These are phyloP conservation scores for Xyrichtys novacula DNA, from an alignment of 2,797 vertebrate species.

Conservation along the genomic window DNA sequence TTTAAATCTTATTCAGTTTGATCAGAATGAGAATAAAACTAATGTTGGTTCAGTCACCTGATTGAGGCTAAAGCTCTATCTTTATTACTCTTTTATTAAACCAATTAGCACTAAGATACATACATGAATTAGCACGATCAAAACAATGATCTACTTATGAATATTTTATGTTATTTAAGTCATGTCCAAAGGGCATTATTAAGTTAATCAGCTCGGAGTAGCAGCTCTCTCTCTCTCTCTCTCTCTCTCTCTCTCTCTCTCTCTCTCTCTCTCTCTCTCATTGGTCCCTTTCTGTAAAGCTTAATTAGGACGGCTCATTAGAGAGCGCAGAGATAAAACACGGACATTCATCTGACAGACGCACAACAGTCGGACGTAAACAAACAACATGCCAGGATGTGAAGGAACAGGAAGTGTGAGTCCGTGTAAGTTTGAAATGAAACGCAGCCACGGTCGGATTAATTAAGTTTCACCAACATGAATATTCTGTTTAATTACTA, in stretches of 20 bases:
- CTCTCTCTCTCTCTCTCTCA: constrained; percentile 17
- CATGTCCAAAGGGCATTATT: constrained; percentile 33
- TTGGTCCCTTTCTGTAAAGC: constrained; percentile 31
- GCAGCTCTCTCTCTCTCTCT: constrained; percentile 17
- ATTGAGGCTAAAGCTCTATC: not conserved
- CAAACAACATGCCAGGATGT: constrained; percentile 34
- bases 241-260: constrained; percentile 20
- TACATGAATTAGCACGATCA: constrained; percentile 23
- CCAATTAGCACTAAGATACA: constrained; percentile 18
- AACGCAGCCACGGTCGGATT: too few relatives aligned
- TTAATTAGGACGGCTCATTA: constrained; percentile 61
- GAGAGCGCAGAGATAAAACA: constrained; percentile 53
- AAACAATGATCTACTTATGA: constrained; percentile 27
- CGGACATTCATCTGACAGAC: constrained; percentile 51
- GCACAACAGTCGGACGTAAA: constrained; percentile 53
- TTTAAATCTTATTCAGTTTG: too few relatives aligned
- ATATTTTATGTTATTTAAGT: constrained; percentile 35
- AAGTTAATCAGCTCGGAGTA: constrained; percentile 19
- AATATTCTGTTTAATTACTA: too few relatives aligned
- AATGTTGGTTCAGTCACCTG: not conserved
- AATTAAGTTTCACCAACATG: too few relatives aligned
- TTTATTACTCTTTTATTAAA: constrained; percentile 7
- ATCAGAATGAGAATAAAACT: too few relatives aligned
- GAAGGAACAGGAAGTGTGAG: not conserved
- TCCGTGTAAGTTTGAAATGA: not conserved